Evolutionary conservation across 2,888 invertebrate species (phyloP).

Genomic region (Spialia ferax): DNA sequence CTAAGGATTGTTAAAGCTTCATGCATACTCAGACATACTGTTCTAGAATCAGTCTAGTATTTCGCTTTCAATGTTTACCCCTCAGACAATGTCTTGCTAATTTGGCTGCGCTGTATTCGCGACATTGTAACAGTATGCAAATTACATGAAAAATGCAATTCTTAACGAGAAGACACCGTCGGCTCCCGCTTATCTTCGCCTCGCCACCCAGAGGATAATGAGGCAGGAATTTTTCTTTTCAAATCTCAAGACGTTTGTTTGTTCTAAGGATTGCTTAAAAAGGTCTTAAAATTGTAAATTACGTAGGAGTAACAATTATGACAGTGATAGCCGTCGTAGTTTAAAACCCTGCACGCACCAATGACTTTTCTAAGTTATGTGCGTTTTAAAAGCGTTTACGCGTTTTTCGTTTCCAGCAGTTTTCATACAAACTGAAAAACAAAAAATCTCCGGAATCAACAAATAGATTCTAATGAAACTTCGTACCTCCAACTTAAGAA

Average conservation of each 20-base stretch:
- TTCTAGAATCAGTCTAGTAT: background rate
- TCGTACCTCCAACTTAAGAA: too few species aligned
- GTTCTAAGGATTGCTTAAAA: constrained; percentile 17
- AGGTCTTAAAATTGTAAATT: constrained; percentile 24
- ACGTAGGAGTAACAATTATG: background rate
- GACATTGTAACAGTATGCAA: constrained; percentile 15
- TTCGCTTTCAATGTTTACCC: background rate
- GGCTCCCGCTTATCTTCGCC: constrained; percentile 30
- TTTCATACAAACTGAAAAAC: too few species aligned
- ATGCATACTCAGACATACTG: background rate
- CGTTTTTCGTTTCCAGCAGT: too few species aligned
- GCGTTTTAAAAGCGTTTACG: too few species aligned
- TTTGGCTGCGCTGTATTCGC: constrained; percentile 19
- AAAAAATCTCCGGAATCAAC: too few species aligned
- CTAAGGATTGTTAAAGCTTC: too few species aligned
- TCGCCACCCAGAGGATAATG: constrained; percentile 25
- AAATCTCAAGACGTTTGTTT: constrained; percentile 26
- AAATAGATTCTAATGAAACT: too few species aligned
- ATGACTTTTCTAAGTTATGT: too few species aligned
- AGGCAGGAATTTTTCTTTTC: constrained; percentile 28
- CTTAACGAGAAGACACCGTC: constrained; percentile 9
- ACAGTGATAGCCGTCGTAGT: too few species aligned
- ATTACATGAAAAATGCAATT: constrained; percentile 35
- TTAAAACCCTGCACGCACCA: too few species aligned
- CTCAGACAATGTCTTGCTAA: constrained; percentile 18